Conservation (phyloP, 2,797 vertebrate species). For the Nyctalus aviator region DNA sequence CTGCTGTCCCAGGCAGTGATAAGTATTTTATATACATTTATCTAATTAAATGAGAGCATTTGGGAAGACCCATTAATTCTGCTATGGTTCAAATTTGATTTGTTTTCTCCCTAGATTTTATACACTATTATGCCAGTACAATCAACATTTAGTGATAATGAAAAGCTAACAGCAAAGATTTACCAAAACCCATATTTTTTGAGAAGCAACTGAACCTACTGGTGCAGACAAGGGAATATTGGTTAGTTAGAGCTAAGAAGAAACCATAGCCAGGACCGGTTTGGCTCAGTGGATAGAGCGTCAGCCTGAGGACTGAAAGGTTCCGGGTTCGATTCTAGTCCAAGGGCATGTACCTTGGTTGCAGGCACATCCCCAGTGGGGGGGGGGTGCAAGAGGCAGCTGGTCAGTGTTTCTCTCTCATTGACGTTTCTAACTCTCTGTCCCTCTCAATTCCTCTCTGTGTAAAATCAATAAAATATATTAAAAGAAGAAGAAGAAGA, state of each 20-base stretch:
- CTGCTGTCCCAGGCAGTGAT: background rate
- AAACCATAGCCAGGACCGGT: background rate
- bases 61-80: conserved; percentile 51
- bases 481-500: too few relatives aligned
- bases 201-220: conserved; percentile 53
- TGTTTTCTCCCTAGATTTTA: conserved; percentile 46
- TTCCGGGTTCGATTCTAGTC: too few relatives aligned
- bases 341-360: too few relatives aligned
- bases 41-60: conserved; percentile 49
- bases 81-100: background rate
- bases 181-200: conserved; percentile 47
- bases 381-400: too few relatives aligned
- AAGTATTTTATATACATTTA: conserved; percentile 41
- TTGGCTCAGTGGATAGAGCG: too few relatives aligned
- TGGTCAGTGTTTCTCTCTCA: too few relatives aligned
- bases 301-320: too few relatives aligned
- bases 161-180: conserved; percentile 62
- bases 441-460: too few relatives aligned
- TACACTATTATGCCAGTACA: background rate
- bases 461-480: too few relatives aligned
- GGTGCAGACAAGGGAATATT: background rate
- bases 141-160: conserved; percentile 40
- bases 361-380: too few relatives aligned
- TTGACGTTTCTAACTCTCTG: too few relatives aligned
- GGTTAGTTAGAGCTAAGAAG: conserved; percentile 38